These are phyloP conservation scores for Centruroides sculpturatus DNA, from an alignment of 1,140 invertebrate genomes.

Conservation along the genomic window DNA sequence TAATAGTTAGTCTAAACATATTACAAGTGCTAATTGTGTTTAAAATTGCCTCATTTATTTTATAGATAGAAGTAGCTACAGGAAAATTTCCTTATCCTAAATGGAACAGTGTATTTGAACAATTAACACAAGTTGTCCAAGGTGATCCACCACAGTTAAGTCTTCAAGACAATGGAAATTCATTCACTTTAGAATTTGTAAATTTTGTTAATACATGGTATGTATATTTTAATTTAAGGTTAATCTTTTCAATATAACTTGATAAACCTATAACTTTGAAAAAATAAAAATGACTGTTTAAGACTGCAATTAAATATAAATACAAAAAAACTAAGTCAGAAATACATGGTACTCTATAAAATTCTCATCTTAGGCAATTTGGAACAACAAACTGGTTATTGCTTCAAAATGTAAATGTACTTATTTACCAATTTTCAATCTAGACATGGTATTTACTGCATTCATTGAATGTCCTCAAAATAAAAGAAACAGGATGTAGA, in stretches of 20 bases:
- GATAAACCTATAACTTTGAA: neutral
- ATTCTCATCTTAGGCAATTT: too few species aligned
- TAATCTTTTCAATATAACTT: neutral
- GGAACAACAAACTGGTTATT: too few species aligned
- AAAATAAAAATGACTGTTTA: neutral
- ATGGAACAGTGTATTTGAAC: conserved; percentile 92
- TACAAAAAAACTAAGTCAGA: too few species aligned
- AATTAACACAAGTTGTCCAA: conserved; percentile 88
- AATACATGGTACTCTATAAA: too few species aligned
- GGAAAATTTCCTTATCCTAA: conserved; percentile 87
- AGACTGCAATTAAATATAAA: neutral
- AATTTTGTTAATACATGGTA: conserved; percentile 88
- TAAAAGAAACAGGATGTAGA: too few species aligned
- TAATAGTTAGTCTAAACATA: too few species aligned
- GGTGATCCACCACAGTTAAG: conserved; percentile 74
- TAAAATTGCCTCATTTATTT: too few species aligned
- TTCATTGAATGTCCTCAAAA: too few species aligned
- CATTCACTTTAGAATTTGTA: conserved; percentile 76
- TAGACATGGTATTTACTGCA: too few species aligned
- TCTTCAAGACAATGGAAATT: conserved; percentile 49
- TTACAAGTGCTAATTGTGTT: too few species aligned
- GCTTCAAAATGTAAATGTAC: too few species aligned
- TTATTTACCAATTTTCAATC: too few species aligned
- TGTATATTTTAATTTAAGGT: conserved; percentile 25
- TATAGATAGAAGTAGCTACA: conserved; percentile 71